Evolutionary conservation across 1,140 invertebrate genomes (phyloP), one percentile per base, ranked within the genome.

Genomic region (Tetragonula clypearis): DNA sequence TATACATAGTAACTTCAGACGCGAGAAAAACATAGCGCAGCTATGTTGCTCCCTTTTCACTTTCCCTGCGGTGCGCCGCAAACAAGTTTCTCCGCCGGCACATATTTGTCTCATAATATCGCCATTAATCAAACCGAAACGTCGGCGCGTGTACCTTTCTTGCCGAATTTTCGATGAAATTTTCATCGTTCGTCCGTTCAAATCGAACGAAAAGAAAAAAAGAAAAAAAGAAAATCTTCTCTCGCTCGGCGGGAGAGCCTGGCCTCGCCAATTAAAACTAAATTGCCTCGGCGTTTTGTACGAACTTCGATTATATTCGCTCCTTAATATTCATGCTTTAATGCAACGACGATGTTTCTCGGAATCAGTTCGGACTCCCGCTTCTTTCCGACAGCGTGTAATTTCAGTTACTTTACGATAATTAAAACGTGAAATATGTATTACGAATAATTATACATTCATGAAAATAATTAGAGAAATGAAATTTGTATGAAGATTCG

Each of bases 91-190:
- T 84, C 55, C 41, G 17, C 21, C 41, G 55, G 65, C 66, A 83
- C 75, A 84, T 87, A 87, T 87, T 83, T 87, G 86, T 81, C 79
- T 84, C 74, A 73, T 86, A 80, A 87, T 79, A 72, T 85, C 60
- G 60, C 74, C 86, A 89, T 87, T 73, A 82, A 79, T 90, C 82
- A 80, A 88, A 82, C 56, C 66, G 62, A 72, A 79, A 80, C 76
- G 83, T 49, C 66, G 86, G 79, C 69, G 76, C 69, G 79, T 60
- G 58, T 65, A 77, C 75, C 79, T 73, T 87, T 74, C 55, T 60
- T 41, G 23, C 53, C 69, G 76, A 89, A 82, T 88, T 88, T 86
- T 86, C 82, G 23, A 79, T 58, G 35, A 30, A 85, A 88, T 86
- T 86, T 88, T 89, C 68, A 84, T 82, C 69, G 49, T 78, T 85